Evolutionary conservation across 1,140 invertebrate genomes (phyloP).

Genomic region (Aporrectodea caliginosa): DNA sequence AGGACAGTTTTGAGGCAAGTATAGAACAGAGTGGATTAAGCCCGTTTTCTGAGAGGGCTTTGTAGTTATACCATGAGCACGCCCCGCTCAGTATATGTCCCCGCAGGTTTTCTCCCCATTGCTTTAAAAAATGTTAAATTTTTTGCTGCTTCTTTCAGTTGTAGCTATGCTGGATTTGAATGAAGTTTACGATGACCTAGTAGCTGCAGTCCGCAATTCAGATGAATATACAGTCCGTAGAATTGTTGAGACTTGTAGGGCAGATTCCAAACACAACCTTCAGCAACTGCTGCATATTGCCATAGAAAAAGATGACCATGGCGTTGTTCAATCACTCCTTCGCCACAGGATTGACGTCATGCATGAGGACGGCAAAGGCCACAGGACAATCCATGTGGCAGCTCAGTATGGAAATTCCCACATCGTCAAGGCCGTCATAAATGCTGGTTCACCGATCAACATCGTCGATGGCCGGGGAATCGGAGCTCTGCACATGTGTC

Average conservation of each 20-base stretch:
- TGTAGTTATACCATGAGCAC: no score
- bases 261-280: background rate
- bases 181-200: background rate
- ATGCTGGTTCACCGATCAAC: constrained; percentile 6
- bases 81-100: no score
- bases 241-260: background rate
- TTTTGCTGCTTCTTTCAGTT: no score
- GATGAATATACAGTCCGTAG: background rate
- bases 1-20: no score
- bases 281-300: background rate
- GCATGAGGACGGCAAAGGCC: background rate
- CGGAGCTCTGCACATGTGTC: background rate
- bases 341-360: background rate
- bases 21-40: no score
- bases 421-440: background rate
- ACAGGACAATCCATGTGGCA: background rate
- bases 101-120: no score
- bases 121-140: no score
- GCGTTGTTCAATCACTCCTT: background rate
- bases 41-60: no score
- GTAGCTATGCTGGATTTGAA: background rate
- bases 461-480: background rate
- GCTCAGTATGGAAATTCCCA: background rate
- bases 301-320: background rate
- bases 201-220: background rate